These are phyloP conservation scores for Perodicticus potto DNA, from an alignment of 2,797 vertebrate species.

Conservation along the genomic window DNA sequence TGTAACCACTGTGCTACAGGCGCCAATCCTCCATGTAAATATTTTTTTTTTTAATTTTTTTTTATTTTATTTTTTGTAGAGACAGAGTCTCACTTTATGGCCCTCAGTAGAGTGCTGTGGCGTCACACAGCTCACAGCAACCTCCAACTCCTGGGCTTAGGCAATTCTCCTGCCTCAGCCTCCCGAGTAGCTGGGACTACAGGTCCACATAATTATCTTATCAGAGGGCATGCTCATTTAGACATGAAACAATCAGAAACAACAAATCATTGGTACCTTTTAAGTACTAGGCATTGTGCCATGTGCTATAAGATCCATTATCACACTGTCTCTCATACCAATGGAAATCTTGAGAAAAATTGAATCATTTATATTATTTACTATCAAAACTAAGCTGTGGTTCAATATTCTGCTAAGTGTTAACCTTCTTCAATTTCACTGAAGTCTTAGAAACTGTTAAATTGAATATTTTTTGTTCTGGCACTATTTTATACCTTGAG, in stretches of 20 bases:
- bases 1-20: no score
- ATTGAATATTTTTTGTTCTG: not conserved
- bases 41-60: not conserved
- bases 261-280: not conserved
- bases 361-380: not conserved
- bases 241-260: not conserved
- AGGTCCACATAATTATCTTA: not conserved
- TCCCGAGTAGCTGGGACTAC: no score
- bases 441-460: not conserved
- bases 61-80: no score
- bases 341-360: not conserved
- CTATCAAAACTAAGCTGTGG: not conserved
- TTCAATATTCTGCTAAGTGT: not conserved
- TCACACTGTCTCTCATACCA: not conserved
- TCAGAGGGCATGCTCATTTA: not conserved
- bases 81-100: no score
- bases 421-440: not conserved
- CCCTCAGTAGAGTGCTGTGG: no score
- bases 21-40: not conserved
- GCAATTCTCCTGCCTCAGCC: no score
- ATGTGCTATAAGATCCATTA: not conserved
- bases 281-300: not conserved
- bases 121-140: no score
- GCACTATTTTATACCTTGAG: not conserved
- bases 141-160: no score